These are phyloP conservation scores for Calycopis cecrops DNA, from an alignment of 1,140 invertebrate species.

Conservation along the genomic window DNA sequence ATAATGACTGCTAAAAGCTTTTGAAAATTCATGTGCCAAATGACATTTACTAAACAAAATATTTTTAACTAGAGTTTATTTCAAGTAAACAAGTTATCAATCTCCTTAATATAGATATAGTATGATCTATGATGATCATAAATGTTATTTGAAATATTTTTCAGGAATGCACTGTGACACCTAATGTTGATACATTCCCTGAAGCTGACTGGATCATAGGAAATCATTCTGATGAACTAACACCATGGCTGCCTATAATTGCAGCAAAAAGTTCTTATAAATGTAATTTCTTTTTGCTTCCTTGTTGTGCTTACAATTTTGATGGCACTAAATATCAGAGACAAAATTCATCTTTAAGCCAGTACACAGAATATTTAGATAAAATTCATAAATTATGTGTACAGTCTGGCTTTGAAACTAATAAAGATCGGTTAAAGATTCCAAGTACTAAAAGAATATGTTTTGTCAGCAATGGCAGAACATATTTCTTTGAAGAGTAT, in stretches of 20 bases:
- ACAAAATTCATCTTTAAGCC: constrained; percentile 79
- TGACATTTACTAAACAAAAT: constrained; percentile 12
- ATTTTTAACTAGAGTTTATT: not conserved
- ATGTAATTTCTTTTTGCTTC: constrained; percentile 91
- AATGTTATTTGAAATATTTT: constrained; percentile 32
- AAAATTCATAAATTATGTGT: constrained; percentile 84
- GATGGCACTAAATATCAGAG: constrained; percentile 88
- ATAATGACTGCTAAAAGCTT: too few relatives aligned
- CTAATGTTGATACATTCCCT: constrained; percentile 81
- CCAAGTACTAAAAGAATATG: constrained; percentile 96
- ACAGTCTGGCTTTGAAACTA: constrained; percentile 85
- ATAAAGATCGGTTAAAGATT: constrained; percentile 91
- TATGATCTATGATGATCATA: too few relatives aligned
- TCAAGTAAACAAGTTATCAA: too few relatives aligned
- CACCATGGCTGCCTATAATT: constrained; percentile 97
- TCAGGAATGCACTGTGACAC: constrained; percentile 81
- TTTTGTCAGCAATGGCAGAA: constrained; percentile 81
- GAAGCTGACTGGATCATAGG: constrained; percentile 96
- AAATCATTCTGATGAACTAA: constrained; percentile 98
- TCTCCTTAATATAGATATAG: too few relatives aligned
- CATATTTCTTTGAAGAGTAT: constrained; percentile 53
- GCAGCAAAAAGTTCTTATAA: constrained; percentile 82
- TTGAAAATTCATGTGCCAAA: not conserved
- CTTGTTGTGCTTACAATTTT: constrained; percentile 96
- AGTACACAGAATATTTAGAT: constrained; percentile 90